phyloP scores from a whole-genome alignment of 2,113 vertebrate species.

The Beaufortia kweichowensis region DNA sequence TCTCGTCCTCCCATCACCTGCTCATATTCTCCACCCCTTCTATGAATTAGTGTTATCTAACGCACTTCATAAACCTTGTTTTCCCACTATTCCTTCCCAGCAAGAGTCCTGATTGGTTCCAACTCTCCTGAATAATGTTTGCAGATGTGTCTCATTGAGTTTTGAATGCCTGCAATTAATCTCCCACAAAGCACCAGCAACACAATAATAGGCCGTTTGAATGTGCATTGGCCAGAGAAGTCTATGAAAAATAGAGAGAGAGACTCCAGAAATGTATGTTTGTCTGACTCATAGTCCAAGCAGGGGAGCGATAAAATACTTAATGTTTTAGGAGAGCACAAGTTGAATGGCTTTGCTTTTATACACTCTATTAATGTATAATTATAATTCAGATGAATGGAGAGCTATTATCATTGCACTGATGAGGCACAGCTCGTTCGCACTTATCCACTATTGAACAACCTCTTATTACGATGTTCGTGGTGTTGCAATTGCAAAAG shows the following conservation, averaged over 20 bases:
- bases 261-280: background rate
- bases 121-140: conserved; percentile 30
- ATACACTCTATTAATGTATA: conserved; percentile 43
- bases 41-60: conserved; percentile 9
- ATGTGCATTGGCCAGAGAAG: conserved; percentile 8
- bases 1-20: background rate
- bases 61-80: background rate
- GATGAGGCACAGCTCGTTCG: conserved; percentile 8
- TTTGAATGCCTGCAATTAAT: conserved; percentile 36
- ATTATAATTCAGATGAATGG: conserved; percentile 43
- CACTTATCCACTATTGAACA: conserved; percentile 34
- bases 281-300: conserved; percentile 12
- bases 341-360: conserved; percentile 28
- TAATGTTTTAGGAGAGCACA: conserved; percentile 21
- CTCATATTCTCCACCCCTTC: background rate
- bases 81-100: background rate
- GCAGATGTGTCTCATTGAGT: conserved; percentile 34
- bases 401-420: conserved; percentile 27
- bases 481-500: background rate
- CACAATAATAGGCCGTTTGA: conserved; percentile 18
- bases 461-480: conserved; percentile 8
- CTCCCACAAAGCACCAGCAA: conserved; percentile 27
- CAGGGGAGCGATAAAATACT: conserved; percentile 29
- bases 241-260: conserved; percentile 16
- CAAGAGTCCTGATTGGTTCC: background rate